Evolutionary conservation across 2,888 invertebrate genomes (phyloP).

Genomic region (Crematogaster levior): DNA sequence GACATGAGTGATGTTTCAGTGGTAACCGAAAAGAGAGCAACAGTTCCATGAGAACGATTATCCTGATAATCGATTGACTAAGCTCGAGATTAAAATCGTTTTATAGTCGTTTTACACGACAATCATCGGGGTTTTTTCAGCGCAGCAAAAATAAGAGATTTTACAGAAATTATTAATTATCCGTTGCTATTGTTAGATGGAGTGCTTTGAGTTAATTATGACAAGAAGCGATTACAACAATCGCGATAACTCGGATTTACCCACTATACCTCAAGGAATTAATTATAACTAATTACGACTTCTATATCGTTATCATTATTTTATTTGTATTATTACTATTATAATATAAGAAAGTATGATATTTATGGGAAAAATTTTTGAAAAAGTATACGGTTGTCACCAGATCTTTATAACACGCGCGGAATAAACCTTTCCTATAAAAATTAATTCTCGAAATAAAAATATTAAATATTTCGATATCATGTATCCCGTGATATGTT

Average conservation of each 20-base stretch:
- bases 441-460: conserved; percentile 9
- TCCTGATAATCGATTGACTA: not conserved
- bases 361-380: not conserved
- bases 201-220: conserved; percentile 15
- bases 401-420: not conserved
- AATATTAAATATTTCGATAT: not conserved
- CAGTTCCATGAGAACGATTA: not conserved
- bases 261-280: not conserved
- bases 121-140: conserved; percentile 25
- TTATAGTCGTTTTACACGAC: not conserved
- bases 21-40: not conserved
- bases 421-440: not conserved
- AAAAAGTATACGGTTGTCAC: not conserved
- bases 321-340: not conserved
- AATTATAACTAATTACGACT: conserved; percentile 9
- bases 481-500: conserved; percentile 4
- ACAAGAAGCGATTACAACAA: conserved; percentile 17
- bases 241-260: not conserved
- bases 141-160: conserved; percentile 11
- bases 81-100: not conserved
- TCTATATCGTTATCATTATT: not conserved
- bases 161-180: not conserved
- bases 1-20: not conserved
- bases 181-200: not conserved
- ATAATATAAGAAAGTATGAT: conserved; percentile 8